Base-by-base conservation (phyloP, 2,113 vertebrate species). In the Stigmatopora argus region DNA sequence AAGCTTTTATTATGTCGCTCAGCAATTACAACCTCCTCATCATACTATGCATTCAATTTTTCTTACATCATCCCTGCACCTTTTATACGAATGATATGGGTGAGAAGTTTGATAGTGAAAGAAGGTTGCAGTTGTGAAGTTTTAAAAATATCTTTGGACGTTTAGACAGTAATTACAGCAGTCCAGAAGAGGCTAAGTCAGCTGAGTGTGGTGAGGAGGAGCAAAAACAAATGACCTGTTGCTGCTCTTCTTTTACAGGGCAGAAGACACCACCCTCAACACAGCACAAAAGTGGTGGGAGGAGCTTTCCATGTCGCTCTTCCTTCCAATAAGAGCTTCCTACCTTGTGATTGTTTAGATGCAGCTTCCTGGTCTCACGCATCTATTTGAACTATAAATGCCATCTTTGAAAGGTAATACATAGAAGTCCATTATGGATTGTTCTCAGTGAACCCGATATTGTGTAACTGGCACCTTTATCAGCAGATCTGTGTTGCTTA, bases 191-290 rank as follows among this genome's bases (percentile, higher is more conserved):
- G 15, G 55, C 41, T 63, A 13, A 21, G 26, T 52, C 49, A 18
- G 35, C 34, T 41, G 23, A 57, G 1, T 44, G 18, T 6, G 3
- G 35, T 65, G 48, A n/a, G 26, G 48, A 49, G 63, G 23, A 55
- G 58, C 63, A 15, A 21, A 18, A 18, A 58, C 44, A 49, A 63
- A 52, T 21, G 51, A 45, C 38, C 56, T 53, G 55, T 49, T 48
- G 51, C 19, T 35, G 52, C 5, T 44, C 13, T 35, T 7, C 13
- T 17, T 63, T 13, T 38, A 47, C 21, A 21, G 0, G 4, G 5
- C 26, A 19, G 10, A 63, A 12, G 52, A 8, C 48, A 61, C 46
- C n/a, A n/a, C 52, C 44, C 65, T 45, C 18, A 44, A 7, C 7
- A 57, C n/a, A 12, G 26, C 26, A 41, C 51, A 10, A 2, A 46